Conservation (phyloP, 1,140 invertebrate genomes). For the Leucophenga varia region DNA sequence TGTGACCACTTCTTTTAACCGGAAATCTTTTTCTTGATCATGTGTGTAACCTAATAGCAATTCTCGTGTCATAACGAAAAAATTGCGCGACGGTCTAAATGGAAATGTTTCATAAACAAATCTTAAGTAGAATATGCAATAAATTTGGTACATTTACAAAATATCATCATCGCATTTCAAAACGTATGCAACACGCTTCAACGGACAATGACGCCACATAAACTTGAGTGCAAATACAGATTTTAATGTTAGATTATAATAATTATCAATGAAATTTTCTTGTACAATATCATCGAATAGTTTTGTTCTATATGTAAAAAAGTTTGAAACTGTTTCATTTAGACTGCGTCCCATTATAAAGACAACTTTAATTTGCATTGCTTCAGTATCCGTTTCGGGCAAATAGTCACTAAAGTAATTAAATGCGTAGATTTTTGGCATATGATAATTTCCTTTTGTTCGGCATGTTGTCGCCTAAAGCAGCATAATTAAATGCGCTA, state of each 20-base stretch:
- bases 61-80: constrained; percentile 46
- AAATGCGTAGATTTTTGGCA: constrained; percentile 16
- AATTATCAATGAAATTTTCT: constrained; percentile 85
- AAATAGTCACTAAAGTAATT: constrained; percentile 31
- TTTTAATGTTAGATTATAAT: constrained; percentile 91
- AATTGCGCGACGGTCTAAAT: constrained; percentile 26
- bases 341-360: constrained; percentile 39
- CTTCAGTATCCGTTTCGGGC: constrained; percentile 12
- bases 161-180: constrained; percentile 86
- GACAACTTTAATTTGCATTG: constrained; percentile 33
- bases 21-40: constrained; percentile 71
- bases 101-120: constrained; percentile 19
- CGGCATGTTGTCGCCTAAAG: constrained; percentile 45
- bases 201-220: constrained; percentile 66
- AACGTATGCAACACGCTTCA: constrained; percentile 66
- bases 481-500: constrained; percentile 60
- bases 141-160: constrained; percentile 74
- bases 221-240: constrained; percentile 84
- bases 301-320: constrained; percentile 36
- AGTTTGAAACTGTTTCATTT: constrained; percentile 22
- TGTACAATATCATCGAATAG: constrained; percentile 77
- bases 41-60: constrained; percentile 73
- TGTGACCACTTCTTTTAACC: constrained; percentile 70
- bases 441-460: constrained; percentile 35
- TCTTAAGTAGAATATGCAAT: constrained; percentile 57